A percentile compares a stretch with the other conserved stretches of the same genome.
Evolutionary conservation across 2,888 invertebrate species (phyloP).

Genomic region (Neria commutata): DNA sequence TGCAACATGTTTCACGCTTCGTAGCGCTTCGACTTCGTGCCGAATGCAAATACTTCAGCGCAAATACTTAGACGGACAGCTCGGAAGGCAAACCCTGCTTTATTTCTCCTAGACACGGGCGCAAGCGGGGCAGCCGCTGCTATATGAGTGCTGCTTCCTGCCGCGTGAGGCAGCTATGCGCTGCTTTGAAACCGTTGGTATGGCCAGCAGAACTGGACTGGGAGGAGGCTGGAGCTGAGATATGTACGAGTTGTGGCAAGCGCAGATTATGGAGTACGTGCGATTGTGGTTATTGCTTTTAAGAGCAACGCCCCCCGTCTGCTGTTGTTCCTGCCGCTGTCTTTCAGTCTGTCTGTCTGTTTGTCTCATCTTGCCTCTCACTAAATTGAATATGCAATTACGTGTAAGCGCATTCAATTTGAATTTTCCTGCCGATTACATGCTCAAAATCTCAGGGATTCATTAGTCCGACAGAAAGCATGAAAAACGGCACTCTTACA

Average conservation of each 20-base stretch:
- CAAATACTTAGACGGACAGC: slow-evolving; percentile 1
- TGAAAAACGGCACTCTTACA: background rate
- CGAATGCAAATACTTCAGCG: slow-evolving; percentile 22
- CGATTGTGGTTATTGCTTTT: background rate
- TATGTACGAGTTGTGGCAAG: background rate
- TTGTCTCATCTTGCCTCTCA: slow-evolving; percentile 10
- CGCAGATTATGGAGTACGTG: slow-evolving; percentile 7
- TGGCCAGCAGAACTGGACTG: background rate
- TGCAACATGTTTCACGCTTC: background rate
- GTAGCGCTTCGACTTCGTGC: slow-evolving; percentile 7
- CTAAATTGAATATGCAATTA: slow-evolving; percentile 19
- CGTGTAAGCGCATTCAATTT: slow-evolving; percentile 14
- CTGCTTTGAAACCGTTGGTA: no score
- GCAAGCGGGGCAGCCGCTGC: background rate
- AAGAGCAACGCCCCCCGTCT: no score
- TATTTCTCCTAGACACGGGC: slow-evolving; percentile 12
- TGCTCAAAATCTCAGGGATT: background rate
- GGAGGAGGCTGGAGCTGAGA: background rate
- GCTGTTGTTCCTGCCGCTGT: no score
- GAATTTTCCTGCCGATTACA: background rate
- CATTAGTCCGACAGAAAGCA: background rate
- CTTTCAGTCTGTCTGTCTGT: background rate
- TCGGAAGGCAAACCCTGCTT: slow-evolving; percentile 12
- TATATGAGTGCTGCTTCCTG: background rate
- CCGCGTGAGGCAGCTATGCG: background rate